phyloP scores from a whole-genome alignment of 2,797 vertebrate genomes.

The Tadarida brasiliensis region DNA sequence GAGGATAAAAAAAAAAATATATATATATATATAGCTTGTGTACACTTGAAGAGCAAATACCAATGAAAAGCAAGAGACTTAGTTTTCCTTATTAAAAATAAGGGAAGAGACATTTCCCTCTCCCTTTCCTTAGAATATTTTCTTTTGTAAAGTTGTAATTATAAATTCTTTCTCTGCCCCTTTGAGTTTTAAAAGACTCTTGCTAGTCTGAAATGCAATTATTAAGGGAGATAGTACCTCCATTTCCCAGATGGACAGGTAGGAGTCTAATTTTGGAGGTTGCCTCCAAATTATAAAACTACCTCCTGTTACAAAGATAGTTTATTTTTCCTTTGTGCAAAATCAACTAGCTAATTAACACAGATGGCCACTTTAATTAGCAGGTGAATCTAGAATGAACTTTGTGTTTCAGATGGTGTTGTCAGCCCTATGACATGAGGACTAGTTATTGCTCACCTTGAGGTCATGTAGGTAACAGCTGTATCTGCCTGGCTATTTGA shows the following conservation, averaged over 20 bases:
- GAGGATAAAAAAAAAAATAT: too few species aligned
- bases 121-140: too few species aligned
- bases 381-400: neutral
- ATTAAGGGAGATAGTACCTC: neutral
- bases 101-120: too few species aligned
- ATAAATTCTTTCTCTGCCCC: neutral
- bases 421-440: neutral
- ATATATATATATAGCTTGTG: neutral
- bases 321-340: neutral
- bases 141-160: too few species aligned
- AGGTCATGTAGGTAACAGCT: neutral
- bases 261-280: neutral
- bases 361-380: neutral
- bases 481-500: neutral
- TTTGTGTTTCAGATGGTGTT: neutral
- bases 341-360: neutral
- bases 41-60: neutral
- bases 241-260: neutral
- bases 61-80: neutral
- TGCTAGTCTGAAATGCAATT: neutral
- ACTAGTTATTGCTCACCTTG: neutral
- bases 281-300: neutral
- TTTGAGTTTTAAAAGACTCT: neutral
- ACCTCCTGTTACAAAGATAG: neutral
- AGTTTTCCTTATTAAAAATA: neutral